A percentile compares a stretch with the other conserved stretches of the same genome.
phyloP scores from a whole-genome alignment of 2,113 vertebrate species.

The Uria lomvia region DNA sequence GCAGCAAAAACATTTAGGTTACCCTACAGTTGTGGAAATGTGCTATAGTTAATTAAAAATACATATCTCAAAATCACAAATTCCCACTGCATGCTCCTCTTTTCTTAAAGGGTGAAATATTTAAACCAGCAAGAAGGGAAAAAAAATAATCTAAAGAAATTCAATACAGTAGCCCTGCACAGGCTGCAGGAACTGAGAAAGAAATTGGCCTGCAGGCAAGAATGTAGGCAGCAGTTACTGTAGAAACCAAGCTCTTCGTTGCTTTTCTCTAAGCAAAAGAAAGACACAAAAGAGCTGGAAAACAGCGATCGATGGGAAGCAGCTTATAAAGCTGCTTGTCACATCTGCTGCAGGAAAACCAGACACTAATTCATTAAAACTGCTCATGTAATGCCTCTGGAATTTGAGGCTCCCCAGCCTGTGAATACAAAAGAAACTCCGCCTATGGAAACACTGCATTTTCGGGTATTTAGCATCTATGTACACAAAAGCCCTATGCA shows the following conservation, averaged over 20 bases:
- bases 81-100: background rate
- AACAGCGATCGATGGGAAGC: constrained; percentile 70
- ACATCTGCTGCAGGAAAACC: constrained; percentile 74
- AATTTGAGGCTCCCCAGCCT: constrained; percentile 73
- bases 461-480: constrained; percentile 64
- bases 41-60: background rate
- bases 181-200: constrained; percentile 51
- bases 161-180: constrained; percentile 50
- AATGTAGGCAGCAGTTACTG: constrained; percentile 73
- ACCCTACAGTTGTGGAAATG: background rate
- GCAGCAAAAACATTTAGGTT: background rate
- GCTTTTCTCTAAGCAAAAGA: constrained; percentile 68
- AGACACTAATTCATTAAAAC: constrained; percentile 75
- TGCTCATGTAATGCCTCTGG: constrained; percentile 76
- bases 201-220: constrained; percentile 62
- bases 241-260: constrained; percentile 72
- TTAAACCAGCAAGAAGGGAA: background rate
- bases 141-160: background rate
- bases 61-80: background rate
- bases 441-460: constrained; percentile 70
- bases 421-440: constrained; percentile 70
- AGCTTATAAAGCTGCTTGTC: constrained; percentile 75
- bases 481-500: constrained; percentile 43
- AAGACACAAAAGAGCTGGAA: constrained; percentile 72
- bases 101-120: constrained; percentile 2